phyloP scores from a whole-genome alignment of 2,888 invertebrate genomes.

The Lasioglossum leucozonium region DNA sequence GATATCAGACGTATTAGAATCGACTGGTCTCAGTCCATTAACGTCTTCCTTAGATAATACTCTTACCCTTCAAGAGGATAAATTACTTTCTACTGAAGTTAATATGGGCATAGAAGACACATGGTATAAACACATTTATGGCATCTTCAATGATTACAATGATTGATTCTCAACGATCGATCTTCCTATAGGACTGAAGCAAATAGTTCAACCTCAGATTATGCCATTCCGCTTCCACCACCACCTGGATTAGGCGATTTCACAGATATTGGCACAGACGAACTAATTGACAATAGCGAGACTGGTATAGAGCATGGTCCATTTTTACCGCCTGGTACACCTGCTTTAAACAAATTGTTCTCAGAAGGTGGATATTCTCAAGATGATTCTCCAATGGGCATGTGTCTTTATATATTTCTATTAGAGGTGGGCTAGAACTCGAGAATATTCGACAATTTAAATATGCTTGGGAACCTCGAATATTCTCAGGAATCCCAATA shows the following conservation, averaged over 20 bases:
- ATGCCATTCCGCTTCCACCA: slow-evolving; percentile 80
- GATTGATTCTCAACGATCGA: not conserved
- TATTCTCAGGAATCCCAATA: too few relatives aligned
- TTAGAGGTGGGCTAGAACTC: not conserved
- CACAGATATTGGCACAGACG: slow-evolving; percentile 77
- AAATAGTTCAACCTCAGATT: slow-evolving; percentile 80
- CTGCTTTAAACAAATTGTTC: slow-evolving; percentile 81
- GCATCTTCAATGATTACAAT: not conserved
- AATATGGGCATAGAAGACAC: slow-evolving; percentile 85
- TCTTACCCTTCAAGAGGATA: slow-evolving; percentile 81
- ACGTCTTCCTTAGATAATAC: slow-evolving; percentile 81
- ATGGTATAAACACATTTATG: slow-evolving; percentile 76
- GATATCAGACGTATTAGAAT: slow-evolving; percentile 79
- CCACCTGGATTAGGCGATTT: slow-evolving; percentile 80
- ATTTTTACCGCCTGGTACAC: slow-evolving; percentile 79
- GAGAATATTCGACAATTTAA: not conserved
- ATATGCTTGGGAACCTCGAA: not conserved
- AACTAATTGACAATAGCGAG: slow-evolving; percentile 72
- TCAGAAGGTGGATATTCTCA: slow-evolving; percentile 80
- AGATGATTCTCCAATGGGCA: slow-evolving; percentile 82
- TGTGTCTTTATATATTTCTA: slow-evolving; percentile 27
- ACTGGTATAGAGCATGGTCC: slow-evolving; percentile 80
- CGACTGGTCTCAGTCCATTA: slow-evolving; percentile 81
- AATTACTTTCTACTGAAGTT: slow-evolving; percentile 74
- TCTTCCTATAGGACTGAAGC: slow-evolving; percentile 78